Evolutionary conservation across 2,113 vertebrate genomes (phyloP).

Genomic region (Dasypus novemcinctus): DNA sequence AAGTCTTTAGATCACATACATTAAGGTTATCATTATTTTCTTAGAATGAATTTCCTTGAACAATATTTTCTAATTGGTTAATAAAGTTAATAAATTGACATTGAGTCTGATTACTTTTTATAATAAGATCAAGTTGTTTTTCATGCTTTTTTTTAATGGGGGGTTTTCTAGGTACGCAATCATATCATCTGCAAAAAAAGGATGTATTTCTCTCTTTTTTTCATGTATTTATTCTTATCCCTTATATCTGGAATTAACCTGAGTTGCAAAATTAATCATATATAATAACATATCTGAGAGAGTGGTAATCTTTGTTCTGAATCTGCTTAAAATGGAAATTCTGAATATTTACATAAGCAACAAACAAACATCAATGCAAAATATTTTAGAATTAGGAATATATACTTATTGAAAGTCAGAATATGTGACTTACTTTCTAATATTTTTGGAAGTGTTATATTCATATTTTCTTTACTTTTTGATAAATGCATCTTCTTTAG

Average conservation of each 20-base stretch:
- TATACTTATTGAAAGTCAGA: background rate
- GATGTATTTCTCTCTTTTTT: background rate
- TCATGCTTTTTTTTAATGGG: background rate
- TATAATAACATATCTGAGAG: background rate
- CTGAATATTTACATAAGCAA: background rate
- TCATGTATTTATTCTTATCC: background rate
- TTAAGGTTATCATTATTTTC: background rate
- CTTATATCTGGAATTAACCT: slow-evolving; percentile 43
- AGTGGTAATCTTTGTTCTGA: background rate
- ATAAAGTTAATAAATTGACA: slow-evolving; percentile 34
- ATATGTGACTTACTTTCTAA: slow-evolving; percentile 58
- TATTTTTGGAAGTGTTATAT: background rate
- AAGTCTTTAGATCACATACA: background rate
- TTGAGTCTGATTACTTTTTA: background rate
- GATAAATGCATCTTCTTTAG: slow-evolving; percentile 46
- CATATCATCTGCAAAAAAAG: slow-evolving; percentile 21
- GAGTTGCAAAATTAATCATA: slow-evolving; percentile 38
- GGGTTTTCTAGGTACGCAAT: background rate
- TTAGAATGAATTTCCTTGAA: background rate
- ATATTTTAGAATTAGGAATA: background rate
- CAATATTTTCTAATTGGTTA: background rate
- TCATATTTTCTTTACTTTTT: background rate
- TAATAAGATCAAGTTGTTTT: background rate
- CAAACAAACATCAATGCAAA: background rate
- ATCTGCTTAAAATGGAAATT: slow-evolving; percentile 16